phyloP scores from a whole-genome alignment of 2,113 vertebrate genomes.

The Chitala chitala region DNA sequence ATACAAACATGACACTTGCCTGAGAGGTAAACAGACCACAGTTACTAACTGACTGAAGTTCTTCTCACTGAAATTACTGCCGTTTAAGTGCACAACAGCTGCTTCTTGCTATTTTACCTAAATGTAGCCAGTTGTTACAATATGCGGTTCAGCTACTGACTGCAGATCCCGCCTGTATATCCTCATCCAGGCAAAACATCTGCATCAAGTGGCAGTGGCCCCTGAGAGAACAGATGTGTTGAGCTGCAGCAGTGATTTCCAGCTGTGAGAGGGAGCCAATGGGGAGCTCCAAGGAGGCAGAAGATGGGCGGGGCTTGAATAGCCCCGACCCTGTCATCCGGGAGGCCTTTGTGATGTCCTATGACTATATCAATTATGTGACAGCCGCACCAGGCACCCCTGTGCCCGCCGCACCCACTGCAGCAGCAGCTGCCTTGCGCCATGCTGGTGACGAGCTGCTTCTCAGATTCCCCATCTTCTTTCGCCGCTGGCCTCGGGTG shows the following conservation, averaged over 20 bases:
- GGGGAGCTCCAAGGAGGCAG: constrained; percentile 39
- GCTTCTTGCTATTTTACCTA: neutral
- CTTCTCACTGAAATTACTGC: constrained; percentile 1
- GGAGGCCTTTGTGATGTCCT: constrained; percentile 59
- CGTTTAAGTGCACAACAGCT: neutral
- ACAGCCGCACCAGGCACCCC: constrained; percentile 39
- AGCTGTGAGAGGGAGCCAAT: constrained; percentile 17
- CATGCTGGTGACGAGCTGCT: constrained; percentile 62
- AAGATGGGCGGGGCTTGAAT: constrained; percentile 36
- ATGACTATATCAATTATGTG: constrained; percentile 61
- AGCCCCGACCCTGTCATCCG: constrained; percentile 55
- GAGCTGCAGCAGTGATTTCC: constrained; percentile 20
- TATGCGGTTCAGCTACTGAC: no score
- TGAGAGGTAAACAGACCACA: neutral
- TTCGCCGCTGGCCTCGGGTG: constrained; percentile 63
- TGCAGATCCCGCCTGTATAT: neutral
- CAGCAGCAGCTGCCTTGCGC: constrained; percentile 49
- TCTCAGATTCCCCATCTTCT: constrained; percentile 63
- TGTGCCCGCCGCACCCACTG: constrained; percentile 42
- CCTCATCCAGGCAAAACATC: neutral
- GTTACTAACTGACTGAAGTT: neutral
- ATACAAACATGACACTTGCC: neutral
- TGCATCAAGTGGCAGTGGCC: neutral
- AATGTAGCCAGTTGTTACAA: no score
- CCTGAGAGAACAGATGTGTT: neutral